Percentiles rank a stretch among this genome's conserved stretches.
These are phyloP conservation scores for Momotus momota DNA, from an alignment of 2,797 vertebrate species.

Conservation along the genomic window DNA sequence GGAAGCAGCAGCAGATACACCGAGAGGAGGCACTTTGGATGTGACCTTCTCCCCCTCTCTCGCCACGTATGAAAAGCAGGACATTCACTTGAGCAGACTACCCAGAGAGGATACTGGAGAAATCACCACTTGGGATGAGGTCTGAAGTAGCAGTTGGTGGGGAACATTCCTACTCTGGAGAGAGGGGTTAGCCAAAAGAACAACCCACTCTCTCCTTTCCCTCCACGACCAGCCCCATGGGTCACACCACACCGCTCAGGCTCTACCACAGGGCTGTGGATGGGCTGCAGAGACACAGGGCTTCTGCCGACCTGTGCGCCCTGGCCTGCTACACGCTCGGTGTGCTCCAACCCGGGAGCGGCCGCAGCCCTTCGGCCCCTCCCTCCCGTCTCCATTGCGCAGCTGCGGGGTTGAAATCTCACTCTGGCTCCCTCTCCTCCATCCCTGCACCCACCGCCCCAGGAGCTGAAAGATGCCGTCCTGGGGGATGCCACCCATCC, in stretches of 20 bases:
- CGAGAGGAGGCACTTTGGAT: neutral
- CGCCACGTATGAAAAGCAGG: neutral
- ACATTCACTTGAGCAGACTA: neutral
- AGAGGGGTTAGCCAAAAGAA: neutral
- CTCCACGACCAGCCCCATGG: neutral
- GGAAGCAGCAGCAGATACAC: neutral
- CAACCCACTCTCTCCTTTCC: neutral
- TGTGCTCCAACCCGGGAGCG: fast-evolving
- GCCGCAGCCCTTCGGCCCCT: neutral
- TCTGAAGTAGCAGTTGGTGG: neutral
- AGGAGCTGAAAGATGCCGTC: neutral
- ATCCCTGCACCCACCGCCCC: neutral
- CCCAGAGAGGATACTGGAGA: neutral
- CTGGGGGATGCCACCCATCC: neutral
- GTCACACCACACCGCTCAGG: too few relatives aligned
- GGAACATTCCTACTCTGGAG: neutral
- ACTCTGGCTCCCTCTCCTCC: neutral
- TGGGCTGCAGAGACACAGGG: fast-evolving
- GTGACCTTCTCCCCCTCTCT: neutral
- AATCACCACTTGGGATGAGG: neutral
- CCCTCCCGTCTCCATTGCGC: neutral
- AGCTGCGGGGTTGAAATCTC: neutral
- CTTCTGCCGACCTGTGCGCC: fast-evolving
- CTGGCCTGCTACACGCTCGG: fast-evolving
- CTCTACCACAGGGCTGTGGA: too few relatives aligned